Base-by-base conservation (phyloP, 2,888 invertebrate species). In the Conistra vaccinii region DNA sequence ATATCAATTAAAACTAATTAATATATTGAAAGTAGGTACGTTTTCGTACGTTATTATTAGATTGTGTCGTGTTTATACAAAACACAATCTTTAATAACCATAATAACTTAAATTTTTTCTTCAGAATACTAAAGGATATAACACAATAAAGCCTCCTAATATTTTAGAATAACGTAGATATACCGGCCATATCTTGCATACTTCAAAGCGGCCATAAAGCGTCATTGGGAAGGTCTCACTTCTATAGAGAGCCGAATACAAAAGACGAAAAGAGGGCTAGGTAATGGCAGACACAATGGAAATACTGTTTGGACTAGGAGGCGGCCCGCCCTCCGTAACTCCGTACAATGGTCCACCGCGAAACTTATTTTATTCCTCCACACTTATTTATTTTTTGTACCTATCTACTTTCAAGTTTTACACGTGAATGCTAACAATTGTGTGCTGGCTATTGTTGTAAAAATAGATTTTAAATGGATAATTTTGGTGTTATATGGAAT, bases 211-310 rank as follows among this genome's bases (percentile, higher is more conserved):
- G 89, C 92, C 92, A 93, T 94, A 95, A 94, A 94, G 92, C 94
- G 94, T 94, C 95, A 95, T 96, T 94, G 94, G 94, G 94, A 95
- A 95, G 95, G 94, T 95, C 94, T 94, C 95, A 93, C 95, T 94
- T 95, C 95, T 95, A 96, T 95, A 94, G 95, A 93, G 94, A 94
- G 93, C 90, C 92, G 94, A 94, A 93, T 92, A 96, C 96, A 96
- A 96, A 95, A 93, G 95, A 92, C 92, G 94, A 94, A 95, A 94
- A 94, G 95, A 95, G 95, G 95, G 95, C 95, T 95, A 95, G 95
- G 96, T 96, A 95, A 96, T 96, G 94, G 95, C 92, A 92, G 94
- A 94, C 95, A 96, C 96, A 96, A 96, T 95, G 94, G 95, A 93
- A 82, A 94, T 92, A 95, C 95, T 96, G 96, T 96, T 96, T 96